Evolutionary conservation across 2,113 vertebrate genomes (phyloP).

Genomic region (Urocolius indicus): DNA sequence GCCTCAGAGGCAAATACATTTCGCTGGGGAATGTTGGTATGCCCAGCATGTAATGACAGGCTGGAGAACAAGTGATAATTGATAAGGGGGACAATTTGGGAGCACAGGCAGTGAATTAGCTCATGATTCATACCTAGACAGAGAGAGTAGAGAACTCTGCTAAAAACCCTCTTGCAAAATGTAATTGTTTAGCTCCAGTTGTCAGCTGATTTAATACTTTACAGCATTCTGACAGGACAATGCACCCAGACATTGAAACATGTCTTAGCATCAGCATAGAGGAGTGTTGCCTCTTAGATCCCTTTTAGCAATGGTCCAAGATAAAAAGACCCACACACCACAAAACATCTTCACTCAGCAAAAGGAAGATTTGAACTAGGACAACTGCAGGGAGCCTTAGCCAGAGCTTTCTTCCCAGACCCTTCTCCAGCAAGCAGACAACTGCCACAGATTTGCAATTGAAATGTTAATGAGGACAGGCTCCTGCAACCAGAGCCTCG

Average conservation of each 20-base stretch:
- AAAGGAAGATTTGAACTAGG: not conserved
- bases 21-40: not conserved
- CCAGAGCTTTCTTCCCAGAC: not conserved
- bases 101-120: not conserved
- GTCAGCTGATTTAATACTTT: not conserved
- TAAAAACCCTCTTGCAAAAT: not conserved
- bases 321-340: no score
- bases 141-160: not conserved
- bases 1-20: accelerated
- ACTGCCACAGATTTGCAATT: not conserved
- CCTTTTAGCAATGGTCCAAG: not conserved
- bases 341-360: no score
- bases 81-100: not conserved
- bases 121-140: not conserved
- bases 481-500: not conserved
- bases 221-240: not conserved
- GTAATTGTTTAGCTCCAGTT: not conserved
- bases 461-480: not conserved
- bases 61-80: not conserved
- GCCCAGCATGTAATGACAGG: not conserved
- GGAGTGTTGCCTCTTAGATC: not conserved
- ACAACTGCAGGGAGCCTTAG: not conserved
- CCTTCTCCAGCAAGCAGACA: not conserved
- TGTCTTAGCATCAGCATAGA: not conserved
- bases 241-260: not conserved